phyloP scores from a whole-genome alignment of 2,797 vertebrate genomes.

The Tenualosa thibaudeaui region DNA sequence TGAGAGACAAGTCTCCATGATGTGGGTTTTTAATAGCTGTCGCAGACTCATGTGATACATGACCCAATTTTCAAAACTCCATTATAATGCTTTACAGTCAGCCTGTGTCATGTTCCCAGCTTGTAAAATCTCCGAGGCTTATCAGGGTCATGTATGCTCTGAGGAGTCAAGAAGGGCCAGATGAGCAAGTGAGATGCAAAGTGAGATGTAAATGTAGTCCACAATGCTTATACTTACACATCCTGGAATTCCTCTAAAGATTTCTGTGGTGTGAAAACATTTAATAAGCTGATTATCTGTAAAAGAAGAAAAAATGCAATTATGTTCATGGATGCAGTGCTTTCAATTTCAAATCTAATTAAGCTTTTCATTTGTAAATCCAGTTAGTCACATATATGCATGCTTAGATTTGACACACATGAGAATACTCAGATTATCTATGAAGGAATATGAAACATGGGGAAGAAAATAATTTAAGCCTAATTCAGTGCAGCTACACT shows the following conservation, averaged over 20 bases:
- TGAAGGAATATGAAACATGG: no score
- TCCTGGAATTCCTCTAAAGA: conserved; percentile 99
- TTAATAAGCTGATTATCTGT: conserved; percentile 99
- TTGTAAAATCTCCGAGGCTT: not conserved
- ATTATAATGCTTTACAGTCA: not conserved
- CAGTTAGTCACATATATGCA: not conserved
- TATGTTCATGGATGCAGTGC: not conserved
- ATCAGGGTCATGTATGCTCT: not conserved
- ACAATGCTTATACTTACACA: conserved; percentile 85
- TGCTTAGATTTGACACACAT: not conserved
- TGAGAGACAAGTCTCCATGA: not conserved
- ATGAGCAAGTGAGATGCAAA: not conserved
- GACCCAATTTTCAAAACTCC: conserved; percentile 1
- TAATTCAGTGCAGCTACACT: not conserved
- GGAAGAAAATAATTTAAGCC: not conserved
- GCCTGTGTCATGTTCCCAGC: not conserved
- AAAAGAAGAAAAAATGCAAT: conserved; percentile 58
- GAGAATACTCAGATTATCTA: not conserved
- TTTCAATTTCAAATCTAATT: not conserved
- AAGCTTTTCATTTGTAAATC: not conserved
- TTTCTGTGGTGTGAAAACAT: conserved; percentile 99
- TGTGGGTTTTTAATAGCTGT: not conserved
- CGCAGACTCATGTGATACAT: not conserved
- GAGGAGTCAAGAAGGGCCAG: not conserved
- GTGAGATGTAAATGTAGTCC: not conserved